A percentile compares a stretch with the other conserved stretches of the same genome.
These are phyloP conservation scores for Geophilus truncorum DNA, from an alignment of 2,888 invertebrate species.

Conservation along the genomic window DNA sequence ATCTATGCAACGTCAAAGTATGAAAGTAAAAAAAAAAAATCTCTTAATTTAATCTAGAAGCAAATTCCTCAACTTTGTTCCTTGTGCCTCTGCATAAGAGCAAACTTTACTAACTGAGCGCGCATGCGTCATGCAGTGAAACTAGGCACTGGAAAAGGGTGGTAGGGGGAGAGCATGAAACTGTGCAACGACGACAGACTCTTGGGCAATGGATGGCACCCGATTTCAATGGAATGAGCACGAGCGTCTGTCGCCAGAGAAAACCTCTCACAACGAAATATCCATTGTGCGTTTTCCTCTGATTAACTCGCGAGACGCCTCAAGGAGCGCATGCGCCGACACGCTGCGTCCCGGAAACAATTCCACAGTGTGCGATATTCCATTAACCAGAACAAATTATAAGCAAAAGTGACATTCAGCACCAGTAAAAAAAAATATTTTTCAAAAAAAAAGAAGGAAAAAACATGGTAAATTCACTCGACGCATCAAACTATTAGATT, in stretches of 20 bases:
- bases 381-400: slow-evolving; percentile 14
- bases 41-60: background rate
- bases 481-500: background rate
- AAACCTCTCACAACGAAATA: background rate
- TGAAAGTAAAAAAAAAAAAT: too few relatives aligned
- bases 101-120: background rate
- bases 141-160: background rate
- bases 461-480: background rate
- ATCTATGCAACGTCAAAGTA: too few relatives aligned
- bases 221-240: slow-evolving; percentile 19
- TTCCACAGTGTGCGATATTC: slow-evolving; percentile 1
- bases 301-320: slow-evolving; percentile 21
- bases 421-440: background rate
- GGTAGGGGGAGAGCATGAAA: background rate
- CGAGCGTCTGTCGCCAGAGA: slow-evolving; percentile 7
- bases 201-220: slow-evolving; percentile 27
- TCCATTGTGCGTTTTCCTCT: slow-evolving; percentile 23
- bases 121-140: slow-evolving; percentile 27
- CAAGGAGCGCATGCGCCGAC: background rate
- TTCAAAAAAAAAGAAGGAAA: background rate
- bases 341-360: slow-evolving; percentile 14
- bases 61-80: slow-evolving; percentile 3
- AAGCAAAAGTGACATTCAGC: background rate
- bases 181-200: slow-evolving; percentile 3
- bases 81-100: too few relatives aligned